Conservation (phyloP, 2,797 vertebrate species). For the Molossus alvarezi region DNA sequence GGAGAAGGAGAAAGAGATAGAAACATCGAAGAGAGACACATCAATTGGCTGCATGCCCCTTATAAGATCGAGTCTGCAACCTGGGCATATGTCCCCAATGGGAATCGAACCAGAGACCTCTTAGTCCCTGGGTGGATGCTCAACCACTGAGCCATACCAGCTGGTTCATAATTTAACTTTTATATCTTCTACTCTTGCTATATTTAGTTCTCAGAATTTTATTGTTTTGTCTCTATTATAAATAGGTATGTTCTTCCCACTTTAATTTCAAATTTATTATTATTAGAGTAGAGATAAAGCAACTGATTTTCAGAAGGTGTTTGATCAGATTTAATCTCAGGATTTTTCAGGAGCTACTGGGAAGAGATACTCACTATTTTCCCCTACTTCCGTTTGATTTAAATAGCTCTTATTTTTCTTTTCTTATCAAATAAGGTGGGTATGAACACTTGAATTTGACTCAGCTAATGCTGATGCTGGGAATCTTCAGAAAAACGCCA, state of each 20-base stretch:
- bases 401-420: constrained; percentile 24
- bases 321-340: not conserved
- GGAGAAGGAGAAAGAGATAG: too few relatives aligned
- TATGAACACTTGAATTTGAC: not conserved
- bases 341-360: not conserved
- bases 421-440: not conserved
- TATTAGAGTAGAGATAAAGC: not conserved
- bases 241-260: not conserved
- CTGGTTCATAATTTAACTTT: not conserved
- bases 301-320: constrained; percentile 1
- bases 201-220: constrained; percentile 20
- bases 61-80: too few relatives aligned
- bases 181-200: not conserved
- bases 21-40: too few relatives aligned
- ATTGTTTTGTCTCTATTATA: not conserved
- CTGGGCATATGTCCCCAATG: too few relatives aligned
- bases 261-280: not conserved
- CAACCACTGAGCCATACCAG: too few relatives aligned
- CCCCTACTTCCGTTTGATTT: not conserved
- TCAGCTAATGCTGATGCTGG: not conserved
- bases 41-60: too few relatives aligned
- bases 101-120: too few relatives aligned
- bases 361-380: not conserved
- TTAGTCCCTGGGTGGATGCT: too few relatives aligned
- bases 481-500: constrained; percentile 5